phyloP scores from a whole-genome alignment of 2,113 vertebrate genomes.

The Clarias magur region DNA sequence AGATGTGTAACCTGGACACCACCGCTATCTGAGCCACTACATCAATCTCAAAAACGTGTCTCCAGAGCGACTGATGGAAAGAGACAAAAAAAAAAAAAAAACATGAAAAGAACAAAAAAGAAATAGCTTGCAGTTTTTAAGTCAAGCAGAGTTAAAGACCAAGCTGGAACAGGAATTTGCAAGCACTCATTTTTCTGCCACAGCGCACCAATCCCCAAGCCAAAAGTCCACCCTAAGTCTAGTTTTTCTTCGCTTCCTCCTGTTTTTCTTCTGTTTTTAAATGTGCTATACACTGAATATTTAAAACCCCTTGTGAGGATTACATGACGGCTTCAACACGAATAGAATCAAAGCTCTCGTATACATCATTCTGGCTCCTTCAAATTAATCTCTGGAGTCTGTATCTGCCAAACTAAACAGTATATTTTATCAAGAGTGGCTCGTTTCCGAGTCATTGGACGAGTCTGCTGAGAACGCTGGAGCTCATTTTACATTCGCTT shows the following conservation, averaged over 20 bases:
- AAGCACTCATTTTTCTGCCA: constrained; percentile 30
- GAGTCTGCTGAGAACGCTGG: not conserved
- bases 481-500: not conserved
- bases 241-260: not conserved
- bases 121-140: not conserved
- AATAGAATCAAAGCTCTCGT: not conserved
- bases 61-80: constrained; percentile 37
- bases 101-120: not conserved
- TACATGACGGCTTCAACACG: not conserved
- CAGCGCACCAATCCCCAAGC: constrained; percentile 17
- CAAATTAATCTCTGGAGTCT: not conserved
- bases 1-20: constrained; percentile 52
- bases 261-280: not conserved
- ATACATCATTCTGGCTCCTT: not conserved
- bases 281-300: constrained; percentile 2
- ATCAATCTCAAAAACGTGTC: constrained; percentile 57
- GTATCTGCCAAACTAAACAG: constrained; percentile 5
- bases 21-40: constrained; percentile 66
- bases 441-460: not conserved
- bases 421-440: not conserved
- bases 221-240: not conserved
- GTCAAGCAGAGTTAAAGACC: not conserved
- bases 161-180: constrained; percentile 18
- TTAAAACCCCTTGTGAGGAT: not conserved
- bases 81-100: not conserved